Evolutionary conservation across 1,140 invertebrate genomes (phyloP), one percentile per base, ranked within the genome.

Genomic region (Hypsibius dujardini): DNA sequence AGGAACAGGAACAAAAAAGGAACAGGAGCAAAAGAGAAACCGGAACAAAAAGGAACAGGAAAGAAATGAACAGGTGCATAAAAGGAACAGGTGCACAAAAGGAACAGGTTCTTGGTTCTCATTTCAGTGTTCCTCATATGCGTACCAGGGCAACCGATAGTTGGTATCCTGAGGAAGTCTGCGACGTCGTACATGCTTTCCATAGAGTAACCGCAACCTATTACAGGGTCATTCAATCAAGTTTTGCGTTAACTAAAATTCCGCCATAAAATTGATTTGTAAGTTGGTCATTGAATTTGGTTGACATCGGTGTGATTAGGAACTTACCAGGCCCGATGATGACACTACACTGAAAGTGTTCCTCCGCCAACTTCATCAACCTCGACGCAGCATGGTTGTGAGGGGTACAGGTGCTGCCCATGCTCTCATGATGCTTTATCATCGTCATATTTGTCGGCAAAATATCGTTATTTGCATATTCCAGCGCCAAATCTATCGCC

Each of bases 241-340:
- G 28, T 28, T 28, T 28, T 28, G 28, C 28, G 28, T 28, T 12
- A 56, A n/a, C 7, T 56, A 56, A 56, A 56, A 7, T 56, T 56
- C n/a, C 50, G 50, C 7, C 50, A 7, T n/a, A 7, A 56, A 56
- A 12, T 7, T 7, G n/a, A 56, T 12, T 12, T n/a, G 50, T 56
- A n/a, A 56, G n/a, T 56, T 7, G n/a, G n/a, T n/a, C 7, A 56
- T 56, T 56, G 7, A 56, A 56, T 12, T 12, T n/a, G n/a, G 50
- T 56, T n/a, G 50, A 56, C n/a, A 56, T 56, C 50, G 42, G 12
- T 67, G 62, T 15, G 12, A 7, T 67, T 12, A 15, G 42, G 42
- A 45, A 67, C 42, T 12, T 67, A 67, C 62, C 62, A 15, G 62
- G 62, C 45, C 62, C 62, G 42, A 67, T 67, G 42, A 67, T 67